Percentiles rank a stretch among this genome's conserved stretches.
Evolutionary conservation across 2,797 vertebrate species (phyloP).

Genomic region (Phataginus tricuspis): DNA sequence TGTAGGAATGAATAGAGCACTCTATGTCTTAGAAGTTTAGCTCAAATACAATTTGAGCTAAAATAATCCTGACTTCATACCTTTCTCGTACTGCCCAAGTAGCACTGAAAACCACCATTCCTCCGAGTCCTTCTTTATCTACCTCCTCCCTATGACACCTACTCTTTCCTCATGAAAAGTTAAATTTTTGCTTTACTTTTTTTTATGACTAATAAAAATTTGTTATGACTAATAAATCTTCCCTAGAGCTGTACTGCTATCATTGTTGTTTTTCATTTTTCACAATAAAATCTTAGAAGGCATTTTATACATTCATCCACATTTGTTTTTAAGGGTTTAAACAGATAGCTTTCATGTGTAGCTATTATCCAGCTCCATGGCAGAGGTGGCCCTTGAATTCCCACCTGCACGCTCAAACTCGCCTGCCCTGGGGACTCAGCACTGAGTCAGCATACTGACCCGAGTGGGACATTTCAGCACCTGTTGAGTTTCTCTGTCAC

Average conservation of each 20-base stretch:
- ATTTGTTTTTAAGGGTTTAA: background rate
- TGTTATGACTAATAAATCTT: background rate
- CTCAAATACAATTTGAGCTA: constrained; percentile 12
- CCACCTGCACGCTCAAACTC: background rate
- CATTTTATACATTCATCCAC: background rate
- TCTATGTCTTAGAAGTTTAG: background rate
- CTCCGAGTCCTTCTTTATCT: background rate
- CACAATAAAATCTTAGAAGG: background rate
- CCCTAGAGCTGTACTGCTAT: background rate
- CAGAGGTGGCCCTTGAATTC: background rate
- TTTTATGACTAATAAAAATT: background rate
- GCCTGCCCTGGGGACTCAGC: background rate
- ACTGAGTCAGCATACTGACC: background rate
- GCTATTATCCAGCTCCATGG: background rate
- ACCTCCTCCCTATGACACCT: background rate
- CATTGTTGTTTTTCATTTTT: background rate
- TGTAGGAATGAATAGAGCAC: background rate
- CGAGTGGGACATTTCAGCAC: background rate
- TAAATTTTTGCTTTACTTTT: background rate
- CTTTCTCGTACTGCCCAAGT: background rate
- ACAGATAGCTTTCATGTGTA: background rate
- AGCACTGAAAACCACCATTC: background rate
- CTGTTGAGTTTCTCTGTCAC: background rate
- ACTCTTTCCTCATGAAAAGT: background rate
- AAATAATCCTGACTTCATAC: background rate